These are phyloP conservation scores for Diabrotica virgifera DNA, from an alignment of 1,140 invertebrate genomes.

Conservation along the genomic window DNA sequence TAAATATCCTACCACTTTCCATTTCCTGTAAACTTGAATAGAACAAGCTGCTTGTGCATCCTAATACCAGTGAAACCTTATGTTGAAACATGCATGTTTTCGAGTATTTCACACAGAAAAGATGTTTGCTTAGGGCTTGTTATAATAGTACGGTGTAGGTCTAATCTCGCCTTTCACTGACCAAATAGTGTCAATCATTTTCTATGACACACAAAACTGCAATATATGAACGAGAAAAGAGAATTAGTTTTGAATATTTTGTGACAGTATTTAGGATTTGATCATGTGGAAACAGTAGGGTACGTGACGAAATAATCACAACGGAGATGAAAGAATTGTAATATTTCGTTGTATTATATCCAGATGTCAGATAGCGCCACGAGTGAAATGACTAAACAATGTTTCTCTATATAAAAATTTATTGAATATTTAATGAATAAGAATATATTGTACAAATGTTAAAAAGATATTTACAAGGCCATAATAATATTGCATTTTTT, in stretches of 20 bases:
- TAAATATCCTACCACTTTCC: background rate
- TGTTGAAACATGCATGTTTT: background rate
- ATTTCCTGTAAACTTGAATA: background rate
- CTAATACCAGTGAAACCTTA: background rate
- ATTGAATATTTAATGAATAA: too few relatives aligned
- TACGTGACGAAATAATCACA: too few relatives aligned
- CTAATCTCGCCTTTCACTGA: background rate
- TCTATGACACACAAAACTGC: constrained; percentile 8
- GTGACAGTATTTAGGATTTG: too few relatives aligned
- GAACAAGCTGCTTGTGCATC: background rate
- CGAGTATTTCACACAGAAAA: constrained; percentile 17
- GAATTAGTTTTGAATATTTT: constrained; percentile 15
- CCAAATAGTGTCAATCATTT: constrained; percentile 14
- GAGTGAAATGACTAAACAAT: too few relatives aligned
- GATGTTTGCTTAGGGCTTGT: constrained; percentile 11
- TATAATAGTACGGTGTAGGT: background rate
- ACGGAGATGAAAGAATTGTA: too few relatives aligned
- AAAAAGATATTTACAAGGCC: too few relatives aligned
- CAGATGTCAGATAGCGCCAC: too few relatives aligned
- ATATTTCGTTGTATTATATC: too few relatives aligned
- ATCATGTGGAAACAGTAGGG: too few relatives aligned
- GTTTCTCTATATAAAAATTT: too few relatives aligned
- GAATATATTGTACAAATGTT: too few relatives aligned
- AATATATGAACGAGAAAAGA: constrained; percentile 4
- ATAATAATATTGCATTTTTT: too few relatives aligned